Base-by-base conservation (phyloP, 2,888 invertebrate genomes). In the Xylophagus ater region DNA sequence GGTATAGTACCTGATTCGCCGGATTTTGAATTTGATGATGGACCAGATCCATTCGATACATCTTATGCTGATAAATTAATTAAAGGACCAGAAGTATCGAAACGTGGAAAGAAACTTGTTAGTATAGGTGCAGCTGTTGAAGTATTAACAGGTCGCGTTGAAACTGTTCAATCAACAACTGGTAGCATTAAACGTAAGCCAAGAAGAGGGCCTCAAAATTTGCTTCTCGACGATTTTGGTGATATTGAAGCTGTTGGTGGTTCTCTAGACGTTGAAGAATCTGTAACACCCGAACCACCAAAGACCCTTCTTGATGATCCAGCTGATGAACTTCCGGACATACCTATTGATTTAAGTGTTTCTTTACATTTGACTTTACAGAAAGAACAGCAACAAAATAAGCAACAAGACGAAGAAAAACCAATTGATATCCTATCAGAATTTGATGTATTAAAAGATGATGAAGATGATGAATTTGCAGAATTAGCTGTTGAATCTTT, bases 1-100 rank as follows among this genome's bases (percentile, higher is more conserved):
- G 81, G 80, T 1, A 82, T 86, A 56, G 82, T 89, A 39, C 87
- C 89, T 2, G 89, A 89, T 53, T 88, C 88, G 28, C 88, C 88
- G 0, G 79, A 78, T 21, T 68, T 77, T 37, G 77, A 76, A 43
- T 54, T 70, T 48, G 76, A 78, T 51, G 71, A 76, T 51, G 84
- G 79, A 19, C 77, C 77, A 51, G 84, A 84, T 66, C 86, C 89
- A 1, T 90, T 90, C 56, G 90, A 90, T 55, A 90, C 90, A 7
- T 82, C 86, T 1, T 84, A 78, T 53, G 89, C 87, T 8, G 87
- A 89, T 49, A 80, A 81, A 50, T 74, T 89, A 32, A 82, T 88
- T 28, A 78, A 81, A 56, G 81, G 81, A 15, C 78, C 79, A 35
- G 82, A 82, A 51, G 73, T 75, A 42, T 72, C 71, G 47, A 74